Percentiles rank a stretch among this genome's conserved stretches.
Conservation (phyloP, 2,113 vertebrate species). For the Brachirus orientalis region DNA sequence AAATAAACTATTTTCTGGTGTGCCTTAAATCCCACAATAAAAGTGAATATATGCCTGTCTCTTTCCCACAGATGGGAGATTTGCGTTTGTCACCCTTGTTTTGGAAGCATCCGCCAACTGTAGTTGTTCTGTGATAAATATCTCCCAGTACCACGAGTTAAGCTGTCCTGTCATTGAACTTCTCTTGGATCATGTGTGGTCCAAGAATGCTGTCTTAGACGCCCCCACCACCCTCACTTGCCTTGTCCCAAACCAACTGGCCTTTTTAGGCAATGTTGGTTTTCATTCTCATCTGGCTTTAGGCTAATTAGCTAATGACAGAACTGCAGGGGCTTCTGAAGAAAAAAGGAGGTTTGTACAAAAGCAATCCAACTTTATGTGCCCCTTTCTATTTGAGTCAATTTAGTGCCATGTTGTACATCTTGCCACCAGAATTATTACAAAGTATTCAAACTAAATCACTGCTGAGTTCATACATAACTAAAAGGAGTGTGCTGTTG, state of each 20-base stretch:
- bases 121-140: conserved; percentile 12
- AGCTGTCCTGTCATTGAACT: conserved; percentile 46
- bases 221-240: conserved; percentile 27
- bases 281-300: conserved; percentile 46
- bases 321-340: conserved; percentile 28
- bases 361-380: conserved; percentile 20
- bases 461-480: background rate
- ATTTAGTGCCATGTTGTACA: background rate
- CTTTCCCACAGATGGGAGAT: conserved; percentile 1
- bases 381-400: conserved; percentile 6
- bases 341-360: conserved; percentile 30
- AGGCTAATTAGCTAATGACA: conserved; percentile 62
- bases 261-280: conserved; percentile 82
- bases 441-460: conserved; percentile 4
- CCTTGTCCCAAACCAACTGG: conserved; percentile 42
- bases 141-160: conserved; percentile 17
- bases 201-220: conserved; percentile 50
- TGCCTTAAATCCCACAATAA: background rate
- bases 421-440: background rate
- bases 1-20: background rate
- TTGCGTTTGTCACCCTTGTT: no score
- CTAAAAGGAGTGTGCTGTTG: background rate
- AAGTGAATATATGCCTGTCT: background rate
- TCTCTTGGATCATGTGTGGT: conserved; percentile 58
- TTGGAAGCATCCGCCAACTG: no score